phyloP scores from a whole-genome alignment of 2,113 vertebrate genomes.

The Pristiophorus japonicus region DNA sequence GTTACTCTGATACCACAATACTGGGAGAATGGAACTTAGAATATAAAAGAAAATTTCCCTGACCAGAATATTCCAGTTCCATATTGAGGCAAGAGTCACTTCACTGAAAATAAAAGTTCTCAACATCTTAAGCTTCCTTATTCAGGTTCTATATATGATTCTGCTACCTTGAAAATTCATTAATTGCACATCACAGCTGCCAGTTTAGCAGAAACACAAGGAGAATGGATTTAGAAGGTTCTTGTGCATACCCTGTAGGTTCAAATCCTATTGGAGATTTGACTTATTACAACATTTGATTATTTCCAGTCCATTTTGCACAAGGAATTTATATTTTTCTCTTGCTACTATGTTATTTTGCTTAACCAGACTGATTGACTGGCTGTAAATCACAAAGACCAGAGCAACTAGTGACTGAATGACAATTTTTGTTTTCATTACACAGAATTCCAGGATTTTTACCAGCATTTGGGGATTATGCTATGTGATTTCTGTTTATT shows the following conservation, averaged over 20 bases:
- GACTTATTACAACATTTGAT: background rate
- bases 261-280: background rate
- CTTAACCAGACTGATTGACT: background rate
- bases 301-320: too few relatives aligned
- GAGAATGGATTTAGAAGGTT: background rate
- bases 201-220: background rate
- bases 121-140: background rate
- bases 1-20: background rate
- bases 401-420: background rate
- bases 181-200: background rate
- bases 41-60: background rate
- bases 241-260: background rate
- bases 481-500: background rate
- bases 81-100: background rate
- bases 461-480: background rate
- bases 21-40: background rate
- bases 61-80: background rate
- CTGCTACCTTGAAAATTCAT: background rate
- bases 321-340: too few relatives aligned
- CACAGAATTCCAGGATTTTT: background rate
- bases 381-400: background rate
- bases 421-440: background rate
- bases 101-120: background rate
- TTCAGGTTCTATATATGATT: background rate
- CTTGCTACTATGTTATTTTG: too few relatives aligned